Evolutionary conservation across 2,888 invertebrate genomes (phyloP).

Genomic region (Caradrina clavipalpis): DNA sequence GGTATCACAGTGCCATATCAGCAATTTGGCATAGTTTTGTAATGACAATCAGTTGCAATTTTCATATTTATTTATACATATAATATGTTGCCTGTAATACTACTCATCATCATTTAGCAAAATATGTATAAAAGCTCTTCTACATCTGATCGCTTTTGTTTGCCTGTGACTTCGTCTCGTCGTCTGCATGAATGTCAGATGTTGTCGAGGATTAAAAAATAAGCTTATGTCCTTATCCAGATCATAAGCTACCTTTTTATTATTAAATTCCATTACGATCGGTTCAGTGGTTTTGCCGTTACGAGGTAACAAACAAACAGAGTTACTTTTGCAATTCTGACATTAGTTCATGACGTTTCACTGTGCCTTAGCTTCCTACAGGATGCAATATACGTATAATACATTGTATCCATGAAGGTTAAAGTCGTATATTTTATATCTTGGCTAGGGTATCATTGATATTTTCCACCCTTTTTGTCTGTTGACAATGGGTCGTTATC

Average conservation of each 20-base stretch:
- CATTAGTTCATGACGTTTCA: no score
- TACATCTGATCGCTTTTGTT: background rate
- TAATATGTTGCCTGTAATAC: background rate
- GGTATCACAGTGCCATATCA: background rate
- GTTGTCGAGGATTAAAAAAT: no score
- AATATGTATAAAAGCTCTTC: background rate
- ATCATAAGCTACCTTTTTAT: background rate
- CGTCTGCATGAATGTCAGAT: background rate
- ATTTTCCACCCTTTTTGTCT: slow-evolving; percentile 19
- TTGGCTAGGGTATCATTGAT: slow-evolving; percentile 10
- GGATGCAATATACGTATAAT: background rate
- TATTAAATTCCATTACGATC: background rate
- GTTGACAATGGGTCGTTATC: slow-evolving; percentile 58
- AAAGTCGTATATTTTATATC: background rate
- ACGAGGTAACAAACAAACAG: no score
- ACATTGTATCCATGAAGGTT: background rate
- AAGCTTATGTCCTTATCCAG: no score
- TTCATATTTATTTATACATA: background rate
- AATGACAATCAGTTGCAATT: background rate
- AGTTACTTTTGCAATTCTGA: no score
- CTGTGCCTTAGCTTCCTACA: no score
- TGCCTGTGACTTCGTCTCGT: background rate
- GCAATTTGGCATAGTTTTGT: background rate
- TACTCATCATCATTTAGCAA: background rate
- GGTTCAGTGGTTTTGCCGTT: background rate